These are phyloP conservation scores for Heliothis peltigera DNA, from an alignment of 2,888 invertebrate genomes.

Conservation along the genomic window DNA sequence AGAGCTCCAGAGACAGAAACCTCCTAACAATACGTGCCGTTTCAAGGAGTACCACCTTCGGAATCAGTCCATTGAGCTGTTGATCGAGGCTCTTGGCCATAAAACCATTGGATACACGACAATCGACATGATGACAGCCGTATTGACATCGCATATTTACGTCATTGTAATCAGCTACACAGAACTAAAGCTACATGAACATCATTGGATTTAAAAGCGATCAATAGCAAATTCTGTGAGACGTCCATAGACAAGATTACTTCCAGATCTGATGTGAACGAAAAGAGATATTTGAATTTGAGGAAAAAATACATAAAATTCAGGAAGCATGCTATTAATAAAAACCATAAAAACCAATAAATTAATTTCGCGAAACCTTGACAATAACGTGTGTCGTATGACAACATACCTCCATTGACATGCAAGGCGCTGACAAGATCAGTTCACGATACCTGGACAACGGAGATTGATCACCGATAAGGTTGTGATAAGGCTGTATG, in stretches of 20 bases:
- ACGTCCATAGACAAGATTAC: neutral
- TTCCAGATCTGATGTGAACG: neutral
- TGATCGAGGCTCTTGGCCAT: no score
- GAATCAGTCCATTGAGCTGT: no score
- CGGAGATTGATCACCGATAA: slow-evolving; percentile 44
- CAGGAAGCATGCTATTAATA: slow-evolving; percentile 19
- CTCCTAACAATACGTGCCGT: no score
- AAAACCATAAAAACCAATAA: slow-evolving; percentile 40
- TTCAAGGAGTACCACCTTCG: no score
- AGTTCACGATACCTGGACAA: slow-evolving; percentile 28
- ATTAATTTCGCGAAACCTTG: slow-evolving; percentile 29
- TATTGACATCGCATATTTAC: no score
- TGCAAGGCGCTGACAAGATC: slow-evolving; percentile 39
- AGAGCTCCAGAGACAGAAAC: no score
- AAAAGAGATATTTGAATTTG: no score
- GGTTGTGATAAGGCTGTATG: slow-evolving; percentile 30
- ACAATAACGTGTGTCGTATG: slow-evolving; percentile 15
- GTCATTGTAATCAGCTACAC: no score
- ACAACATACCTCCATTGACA: slow-evolving; percentile 28
- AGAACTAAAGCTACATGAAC: neutral
- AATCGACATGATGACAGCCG: no score
- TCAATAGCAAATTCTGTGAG: neutral
- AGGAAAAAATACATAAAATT: neutral
- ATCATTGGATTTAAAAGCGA: neutral
- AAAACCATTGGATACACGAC: no score